phyloP scores from a whole-genome alignment of 2,797 vertebrate species.

The Artibeus jamaicensis region DNA sequence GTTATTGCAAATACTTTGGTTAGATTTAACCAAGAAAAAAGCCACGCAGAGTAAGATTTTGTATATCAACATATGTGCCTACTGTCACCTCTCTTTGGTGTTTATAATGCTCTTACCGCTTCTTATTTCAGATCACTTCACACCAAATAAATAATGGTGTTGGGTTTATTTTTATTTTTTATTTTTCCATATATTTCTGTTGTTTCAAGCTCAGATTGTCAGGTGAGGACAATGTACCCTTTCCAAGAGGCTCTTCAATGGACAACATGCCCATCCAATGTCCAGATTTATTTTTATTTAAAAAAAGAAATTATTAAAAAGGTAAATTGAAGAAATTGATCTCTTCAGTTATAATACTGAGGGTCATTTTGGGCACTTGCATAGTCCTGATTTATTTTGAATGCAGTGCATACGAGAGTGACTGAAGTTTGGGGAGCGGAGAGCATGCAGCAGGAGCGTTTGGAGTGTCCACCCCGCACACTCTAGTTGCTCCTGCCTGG shows the following conservation, averaged over 20 bases:
- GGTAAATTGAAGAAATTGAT: no score
- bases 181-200: neutral
- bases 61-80: neutral
- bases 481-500: neutral
- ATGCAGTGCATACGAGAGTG: neutral
- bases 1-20: neutral
- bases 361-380: neutral
- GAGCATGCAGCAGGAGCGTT: neutral
- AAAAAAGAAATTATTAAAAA: no score
- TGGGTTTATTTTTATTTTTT: neutral
- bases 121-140: neutral
- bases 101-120: neutral
- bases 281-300: neutral
- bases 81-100: neutral
- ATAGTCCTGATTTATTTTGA: neutral
- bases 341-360: neutral
- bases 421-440: slow-evolving; percentile 12
- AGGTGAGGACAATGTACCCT: neutral
- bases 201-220: neutral
- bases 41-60: neutral
- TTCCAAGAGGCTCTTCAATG: neutral
- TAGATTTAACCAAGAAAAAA: slow-evolving; percentile 36
- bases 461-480: neutral
- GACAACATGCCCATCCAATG: neutral
- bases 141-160: neutral